A percentile compares a stretch with the other conserved stretches of the same genome.
Conservation (phyloP, 2,888 invertebrate genomes). For the Synergus japonicus region DNA sequence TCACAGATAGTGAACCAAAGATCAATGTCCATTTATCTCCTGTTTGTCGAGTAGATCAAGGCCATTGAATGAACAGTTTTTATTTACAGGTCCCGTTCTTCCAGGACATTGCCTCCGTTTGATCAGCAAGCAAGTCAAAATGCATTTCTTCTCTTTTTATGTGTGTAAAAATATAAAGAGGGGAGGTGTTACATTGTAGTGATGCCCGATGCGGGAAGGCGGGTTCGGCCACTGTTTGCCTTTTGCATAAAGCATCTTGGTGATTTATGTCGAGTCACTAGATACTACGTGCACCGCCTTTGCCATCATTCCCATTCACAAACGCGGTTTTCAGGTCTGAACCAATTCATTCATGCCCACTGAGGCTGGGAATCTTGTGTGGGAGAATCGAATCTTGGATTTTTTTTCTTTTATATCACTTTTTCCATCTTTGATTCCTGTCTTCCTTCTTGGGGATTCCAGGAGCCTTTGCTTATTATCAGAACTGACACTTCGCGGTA, state of each 20-base stretch:
- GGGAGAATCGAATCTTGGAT: conserved; percentile 43
- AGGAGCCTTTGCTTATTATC: neutral
- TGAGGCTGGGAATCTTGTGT: conserved; percentile 51
- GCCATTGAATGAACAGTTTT: conserved; percentile 41
- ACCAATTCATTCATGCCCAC: conserved; percentile 61
- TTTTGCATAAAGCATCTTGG: conserved; percentile 68
- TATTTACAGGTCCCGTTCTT: conserved; percentile 51
- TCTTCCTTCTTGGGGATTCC: conserved; percentile 17
- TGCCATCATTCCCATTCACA: conserved; percentile 52
- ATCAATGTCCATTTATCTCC: conserved; percentile 64
- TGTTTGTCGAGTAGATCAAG: conserved; percentile 57
- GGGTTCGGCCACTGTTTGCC: conserved; percentile 70
- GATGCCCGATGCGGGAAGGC: conserved; percentile 67
- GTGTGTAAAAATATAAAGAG: conserved; percentile 43
- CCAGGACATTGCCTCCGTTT: conserved; percentile 50
- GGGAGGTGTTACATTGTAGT: conserved; percentile 67
- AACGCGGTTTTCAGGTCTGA: conserved; percentile 55
- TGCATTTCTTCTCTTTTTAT: conserved; percentile 37
- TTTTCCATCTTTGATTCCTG: conserved; percentile 42
- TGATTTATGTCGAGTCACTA: conserved; percentile 71
- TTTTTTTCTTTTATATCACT: conserved; percentile 39
- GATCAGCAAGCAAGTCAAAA: conserved; percentile 42
- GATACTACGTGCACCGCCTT: conserved; percentile 52
- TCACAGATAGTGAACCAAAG: conserved; percentile 22
- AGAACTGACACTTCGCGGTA: conserved; percentile 25